These are phyloP conservation scores for Austrofundulus limnaeus DNA, from an alignment of 2,113 vertebrate species.

Conservation along the genomic window DNA sequence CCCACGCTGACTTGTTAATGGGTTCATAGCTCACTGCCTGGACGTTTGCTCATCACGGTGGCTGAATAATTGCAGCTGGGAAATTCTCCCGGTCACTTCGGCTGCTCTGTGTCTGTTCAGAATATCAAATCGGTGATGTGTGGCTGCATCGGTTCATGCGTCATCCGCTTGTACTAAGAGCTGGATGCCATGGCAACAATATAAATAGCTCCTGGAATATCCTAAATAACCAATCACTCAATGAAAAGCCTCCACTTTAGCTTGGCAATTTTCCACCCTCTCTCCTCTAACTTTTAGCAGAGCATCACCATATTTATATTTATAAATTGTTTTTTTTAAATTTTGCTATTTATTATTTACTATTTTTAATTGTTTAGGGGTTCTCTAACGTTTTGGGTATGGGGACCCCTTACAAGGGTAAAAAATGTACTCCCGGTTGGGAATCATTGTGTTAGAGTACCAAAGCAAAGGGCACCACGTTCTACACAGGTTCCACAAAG, in stretches of 20 bases:
- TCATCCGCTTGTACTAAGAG: slow-evolving; percentile 48
- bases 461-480: too few species aligned
- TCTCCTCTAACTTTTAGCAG: slow-evolving; percentile 25
- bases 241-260: slow-evolving; percentile 50
- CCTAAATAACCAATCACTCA: slow-evolving; percentile 59
- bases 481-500: too few species aligned
- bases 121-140: slow-evolving; percentile 21
- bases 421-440: too few species aligned
- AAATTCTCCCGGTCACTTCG: slow-evolving; percentile 3
- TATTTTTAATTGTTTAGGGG: too few species aligned
- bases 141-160: slow-evolving; percentile 28
- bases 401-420: too few species aligned
- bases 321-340: too few species aligned
- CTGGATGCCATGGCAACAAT: slow-evolving; percentile 54
- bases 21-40: slow-evolving; percentile 53
- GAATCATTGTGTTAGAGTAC: too few species aligned
- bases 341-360: too few species aligned
- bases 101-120: slow-evolving; percentile 6
- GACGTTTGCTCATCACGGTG: slow-evolving; percentile 45
- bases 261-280: slow-evolving; percentile 31
- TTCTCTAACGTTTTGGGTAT: too few species aligned
- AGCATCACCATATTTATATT: slow-evolving; percentile 9
- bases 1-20: slow-evolving; percentile 67
- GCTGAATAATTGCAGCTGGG: slow-evolving; percentile 30
- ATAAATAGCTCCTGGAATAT: slow-evolving; percentile 56